Percentiles rank a stretch among this genome's conserved stretches.
Conservation (phyloP, 2,113 vertebrate genomes). For the Thalassarche chlororhynchos region DNA sequence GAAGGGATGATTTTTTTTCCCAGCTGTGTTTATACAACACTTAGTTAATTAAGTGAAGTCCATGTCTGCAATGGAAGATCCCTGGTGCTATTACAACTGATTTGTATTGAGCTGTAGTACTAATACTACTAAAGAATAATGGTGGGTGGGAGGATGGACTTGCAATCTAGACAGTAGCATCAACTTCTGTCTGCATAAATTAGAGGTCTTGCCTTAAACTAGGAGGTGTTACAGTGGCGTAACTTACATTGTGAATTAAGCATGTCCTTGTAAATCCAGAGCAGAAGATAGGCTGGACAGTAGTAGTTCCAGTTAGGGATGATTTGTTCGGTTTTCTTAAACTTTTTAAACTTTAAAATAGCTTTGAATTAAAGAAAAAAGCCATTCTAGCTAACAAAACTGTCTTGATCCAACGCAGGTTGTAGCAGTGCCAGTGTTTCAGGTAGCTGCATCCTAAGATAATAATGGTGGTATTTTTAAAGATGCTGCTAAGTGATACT, state of each 20-base stretch:
- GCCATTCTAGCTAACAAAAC: neutral
- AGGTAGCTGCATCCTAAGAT: neutral
- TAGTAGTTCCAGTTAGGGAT: neutral
- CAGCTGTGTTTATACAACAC: neutral
- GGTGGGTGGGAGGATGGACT: neutral
- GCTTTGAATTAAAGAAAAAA: neutral
- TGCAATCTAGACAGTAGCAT: neutral
- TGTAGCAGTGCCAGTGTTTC: neutral
- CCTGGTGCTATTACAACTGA: neutral
- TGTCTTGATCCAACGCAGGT: neutral
- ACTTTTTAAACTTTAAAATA: neutral
- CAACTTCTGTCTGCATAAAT: neutral
- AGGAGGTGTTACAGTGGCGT: neutral
- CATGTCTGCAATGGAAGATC: neutral
- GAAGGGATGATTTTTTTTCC: neutral
- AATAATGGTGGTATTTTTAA: neutral
- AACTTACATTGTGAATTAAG: neutral
- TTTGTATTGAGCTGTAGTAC: neutral
- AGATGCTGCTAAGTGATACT: neutral
- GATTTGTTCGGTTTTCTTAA: neutral
- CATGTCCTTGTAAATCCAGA: neutral
- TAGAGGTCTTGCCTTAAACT: neutral
- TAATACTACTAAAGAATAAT: neutral
- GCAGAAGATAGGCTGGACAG: neutral
- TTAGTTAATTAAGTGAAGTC: neutral